Evolutionary conservation across 1,140 invertebrate genomes (phyloP), one percentile per base, ranked within the genome.

Genomic region (Lineus longissimus): DNA sequence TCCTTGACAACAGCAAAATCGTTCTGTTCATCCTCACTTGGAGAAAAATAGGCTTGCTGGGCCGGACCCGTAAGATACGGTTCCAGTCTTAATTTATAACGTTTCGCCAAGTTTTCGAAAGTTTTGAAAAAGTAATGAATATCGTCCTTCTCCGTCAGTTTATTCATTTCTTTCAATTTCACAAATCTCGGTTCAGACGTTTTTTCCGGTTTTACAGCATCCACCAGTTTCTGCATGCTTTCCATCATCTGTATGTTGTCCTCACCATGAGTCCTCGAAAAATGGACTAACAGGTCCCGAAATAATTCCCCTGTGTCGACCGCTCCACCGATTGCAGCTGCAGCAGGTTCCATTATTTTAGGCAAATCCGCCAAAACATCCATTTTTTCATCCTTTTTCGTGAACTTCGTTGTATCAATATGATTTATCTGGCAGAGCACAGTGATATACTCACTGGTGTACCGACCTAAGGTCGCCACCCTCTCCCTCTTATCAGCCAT

Each of bases 91-190:
- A 51, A 7, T 51, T 27, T 51, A n/a, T 51, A 51, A 4, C 47
- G 6, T 4, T 7, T n/a, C 47, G 47, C 47, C n/a, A 51, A 51
- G 25, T 51, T 4, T 27, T 51, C 47, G 25, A 51, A 51, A 7
- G 25, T 51, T 23, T 27, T 19, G 6, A 51, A 51, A 6, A 6
- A 51, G 47, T 51, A 27, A n/a, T 51, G 47, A 7, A 51, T 51
- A n/a, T 51, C 47, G n/a, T 51, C 47, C 19, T n/a, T 51, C 47
- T 51, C 47, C 6, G 47, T 23, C 6, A 51, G 47, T n/a, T 51
- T 51, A 51, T 19, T 51, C 47, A 51, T 51, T n/a, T 51, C 47
- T n/a, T 51, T 51, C 9, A 51, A 7, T 7, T 9, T 4, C 4
- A 27, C 47, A 36, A 36, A 36, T 15, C 6, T 7, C n/a, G 47